Base-by-base conservation (phyloP, 2,113 vertebrate species). In the Colinus virginianus region DNA sequence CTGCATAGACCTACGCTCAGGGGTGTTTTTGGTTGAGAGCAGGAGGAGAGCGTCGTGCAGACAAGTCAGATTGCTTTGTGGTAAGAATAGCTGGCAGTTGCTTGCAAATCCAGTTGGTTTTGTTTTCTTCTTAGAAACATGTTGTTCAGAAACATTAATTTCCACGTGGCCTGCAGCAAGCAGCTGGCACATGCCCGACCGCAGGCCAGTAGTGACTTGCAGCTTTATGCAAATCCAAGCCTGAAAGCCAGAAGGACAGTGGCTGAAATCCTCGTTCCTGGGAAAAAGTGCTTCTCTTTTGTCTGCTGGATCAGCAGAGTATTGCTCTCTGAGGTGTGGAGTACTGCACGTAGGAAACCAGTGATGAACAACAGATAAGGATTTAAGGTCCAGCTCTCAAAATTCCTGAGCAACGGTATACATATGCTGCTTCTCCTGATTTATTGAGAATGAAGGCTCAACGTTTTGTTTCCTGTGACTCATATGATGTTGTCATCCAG, bases 61-160 rank as follows among this genome's bases (percentile, higher is more conserved):
- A 71, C 83, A 70, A 74, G 71, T 72, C 4, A 2, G 40, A 86
- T 92, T 82, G 55, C 42, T 64, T 32, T 75, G 72, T 90, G 86
- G 93, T 69, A 6, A 3, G 74, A 84, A 66, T 63, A 84, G 87
- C 80, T 87, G 74, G 59, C 55, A 55, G 34, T 83, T 55, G 45
- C 56, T 58, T 78, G 81, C 4, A 4, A 89, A 93, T 92, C 84
- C 76, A 63, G 79, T 93, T 74, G 61, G 48, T 70, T 96, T 96
- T 91, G 71, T 90, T 95, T 96, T 84, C 70, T 58, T 93, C 90
- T 70, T 59, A 30, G 75, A 64, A 18, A 43, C 4, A 1, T 11
- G 1, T 74, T 76, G 74, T 69, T 95, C 80, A 94, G 88, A 84
- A 97, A 67, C 36, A 25, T 7, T 61, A 23, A 78, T 96, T 96